Evolutionary conservation across 1,140 invertebrate species (phyloP).

Genomic region (Ceratosolen solmsi): DNA sequence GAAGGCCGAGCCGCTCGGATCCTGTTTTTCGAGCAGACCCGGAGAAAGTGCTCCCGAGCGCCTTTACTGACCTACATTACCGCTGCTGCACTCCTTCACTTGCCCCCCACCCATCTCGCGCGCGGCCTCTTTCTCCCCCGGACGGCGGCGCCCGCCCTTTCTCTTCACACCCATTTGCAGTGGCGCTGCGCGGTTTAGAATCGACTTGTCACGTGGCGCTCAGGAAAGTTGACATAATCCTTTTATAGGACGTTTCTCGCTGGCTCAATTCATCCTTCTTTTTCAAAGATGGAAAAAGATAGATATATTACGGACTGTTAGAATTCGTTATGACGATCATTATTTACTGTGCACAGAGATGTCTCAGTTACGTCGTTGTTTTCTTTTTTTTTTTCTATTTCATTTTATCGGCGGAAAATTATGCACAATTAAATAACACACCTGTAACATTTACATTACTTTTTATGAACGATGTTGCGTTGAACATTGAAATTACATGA

Average conservation of each 20-base stretch:
- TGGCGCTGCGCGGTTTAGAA: slow-evolving; percentile 4
- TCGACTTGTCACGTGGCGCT: slow-evolving; percentile 16
- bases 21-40: slow-evolving; percentile 68
- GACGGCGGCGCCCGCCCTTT: neutral
- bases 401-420: too few relatives aligned
- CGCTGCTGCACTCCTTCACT: slow-evolving; percentile 54
- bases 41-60: slow-evolving; percentile 71
- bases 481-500: too few relatives aligned
- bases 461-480: too few relatives aligned
- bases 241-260: neutral
- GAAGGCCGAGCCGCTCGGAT: slow-evolving; percentile 55
- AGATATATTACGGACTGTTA: too few relatives aligned
- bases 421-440: too few relatives aligned
- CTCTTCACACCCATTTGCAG: neutral
- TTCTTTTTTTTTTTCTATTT: too few relatives aligned
- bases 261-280: too few relatives aligned
- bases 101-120: slow-evolving; percentile 46
- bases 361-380: too few relatives aligned
- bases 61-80: slow-evolving; percentile 73
- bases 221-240: neutral
- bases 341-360: too few relatives aligned
- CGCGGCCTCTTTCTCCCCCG: slow-evolving; percentile 24
- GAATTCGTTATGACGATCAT: too few relatives aligned
- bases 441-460: too few relatives aligned
- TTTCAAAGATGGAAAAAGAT: too few relatives aligned